Evolutionary conservation across 2,888 invertebrate genomes (phyloP), one percentile per base, ranked within the genome.

Genomic region (Ganaspis brasiliensis): DNA sequence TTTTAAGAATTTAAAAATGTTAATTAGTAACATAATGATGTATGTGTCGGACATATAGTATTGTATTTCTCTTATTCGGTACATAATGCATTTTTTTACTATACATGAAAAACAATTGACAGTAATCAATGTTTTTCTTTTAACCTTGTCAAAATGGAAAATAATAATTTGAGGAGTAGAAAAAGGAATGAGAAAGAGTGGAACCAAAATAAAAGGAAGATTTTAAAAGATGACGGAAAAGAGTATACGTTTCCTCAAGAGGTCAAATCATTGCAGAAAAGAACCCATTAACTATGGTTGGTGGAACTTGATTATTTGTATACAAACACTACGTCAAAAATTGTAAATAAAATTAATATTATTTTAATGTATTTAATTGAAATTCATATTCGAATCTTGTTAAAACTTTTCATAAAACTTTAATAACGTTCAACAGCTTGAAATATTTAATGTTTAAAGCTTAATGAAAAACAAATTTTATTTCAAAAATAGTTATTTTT

Each of bases 151-250:
- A 45, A 45, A 45, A 45, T 45, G 45, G 45, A 45, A 12, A n/a
- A n/a, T n/a, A n/a, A 45, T 45, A 45, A 45, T 45, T 9, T 45
- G n/a, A 45, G 45, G 3, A 57, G 57, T 57, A 31, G 31, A 57
- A 57, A 31, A 57, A 57, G n/a, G n/a, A 57, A 57, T 26, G 57
- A 57, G 14, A 57, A 26, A 3, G 31, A 57, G 6, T 57, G 31
- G 31, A 55, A 31, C 14, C 4, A 26, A 57, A 57, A 57, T 57
- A 16, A 57, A 26, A 57, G 16, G n/a, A 31, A 57, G n/a, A 14
- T 26, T 26, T 57, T 57, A 57, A 31, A n/a, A n/a, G 26, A 57
- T 31, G n/a, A 14, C 6, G n/a, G 26, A 12, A 57, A 57, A 26
- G 2, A n/a, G 10, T 26, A 57, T 2, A n/a, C n/a, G n/a, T 57